These are phyloP conservation scores for Sthenelais limicola DNA, from an alignment of 2,888 invertebrate species.

Conservation along the genomic window DNA sequence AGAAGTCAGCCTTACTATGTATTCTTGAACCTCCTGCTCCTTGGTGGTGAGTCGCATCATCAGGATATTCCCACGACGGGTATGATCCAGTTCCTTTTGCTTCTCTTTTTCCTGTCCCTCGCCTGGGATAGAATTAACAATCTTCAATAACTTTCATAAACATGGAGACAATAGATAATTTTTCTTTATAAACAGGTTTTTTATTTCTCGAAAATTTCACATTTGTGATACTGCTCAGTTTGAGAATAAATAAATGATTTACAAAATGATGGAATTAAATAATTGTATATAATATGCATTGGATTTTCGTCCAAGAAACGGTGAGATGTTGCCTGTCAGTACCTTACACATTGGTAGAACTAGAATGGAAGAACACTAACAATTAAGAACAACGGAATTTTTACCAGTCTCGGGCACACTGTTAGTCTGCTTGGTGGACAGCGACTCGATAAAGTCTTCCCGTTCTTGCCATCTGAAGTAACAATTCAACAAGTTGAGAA, in stretches of 20 bases:
- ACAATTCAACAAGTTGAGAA: background rate
- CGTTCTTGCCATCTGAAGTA: conserved; percentile 36
- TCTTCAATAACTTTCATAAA: no score
- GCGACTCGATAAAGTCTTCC: conserved; percentile 36
- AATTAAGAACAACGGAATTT: no score
- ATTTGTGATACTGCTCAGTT: no score
- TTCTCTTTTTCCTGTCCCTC: conserved; percentile 36
- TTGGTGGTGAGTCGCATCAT: conserved; percentile 93
- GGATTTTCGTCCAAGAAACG: no score
- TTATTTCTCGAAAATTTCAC: no score
- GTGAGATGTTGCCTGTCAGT: no score
- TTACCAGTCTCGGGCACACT: conserved; percentile 25
- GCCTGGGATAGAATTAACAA: background rate
- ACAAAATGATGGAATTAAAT: no score
- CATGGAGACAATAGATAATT: no score
- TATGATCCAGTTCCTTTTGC: conserved; percentile 79
- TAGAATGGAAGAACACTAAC: no score
- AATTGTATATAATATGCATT: background rate
- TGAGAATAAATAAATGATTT: no score
- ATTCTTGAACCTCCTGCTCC: conserved; percentile 97
- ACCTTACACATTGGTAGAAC: no score
- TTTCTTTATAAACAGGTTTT: no score
- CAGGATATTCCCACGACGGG: conserved; percentile 91
- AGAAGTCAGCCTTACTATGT: conserved; percentile 80
- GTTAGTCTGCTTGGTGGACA: conserved; percentile 28